Percentiles rank a stretch among this genome's conserved stretches.
Evolutionary conservation across 2,888 invertebrate species (phyloP).

Genomic region (Agrochola lota): DNA sequence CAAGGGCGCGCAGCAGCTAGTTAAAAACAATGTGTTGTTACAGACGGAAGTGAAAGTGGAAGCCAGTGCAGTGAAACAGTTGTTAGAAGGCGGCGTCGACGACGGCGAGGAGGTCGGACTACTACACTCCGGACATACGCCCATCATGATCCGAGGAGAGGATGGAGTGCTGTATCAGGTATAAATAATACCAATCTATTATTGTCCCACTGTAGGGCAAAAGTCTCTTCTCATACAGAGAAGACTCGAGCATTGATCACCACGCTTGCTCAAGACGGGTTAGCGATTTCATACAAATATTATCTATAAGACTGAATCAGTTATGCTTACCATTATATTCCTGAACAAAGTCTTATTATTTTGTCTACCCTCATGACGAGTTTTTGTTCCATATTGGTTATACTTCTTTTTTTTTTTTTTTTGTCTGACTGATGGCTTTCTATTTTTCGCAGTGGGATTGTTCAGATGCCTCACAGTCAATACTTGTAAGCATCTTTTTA

Average conservation of each 20-base stretch:
- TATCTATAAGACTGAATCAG: not conserved
- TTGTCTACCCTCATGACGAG: not conserved
- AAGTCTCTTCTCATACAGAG: not conserved
- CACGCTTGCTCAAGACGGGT: not conserved
- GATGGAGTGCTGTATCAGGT: conserved; percentile 95
- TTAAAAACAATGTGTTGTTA: not conserved
- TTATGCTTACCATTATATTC: not conserved
- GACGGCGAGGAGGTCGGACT: conserved; percentile 84
- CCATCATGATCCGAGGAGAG: conserved; percentile 95
- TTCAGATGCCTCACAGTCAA: not conserved
- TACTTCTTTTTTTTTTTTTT: no score
- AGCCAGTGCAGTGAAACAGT: conserved; percentile 91
- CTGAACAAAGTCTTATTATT: not conserved
- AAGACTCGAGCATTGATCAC: not conserved
- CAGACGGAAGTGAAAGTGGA: conserved; percentile 88
- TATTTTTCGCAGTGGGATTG: not conserved
- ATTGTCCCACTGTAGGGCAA: not conserved
- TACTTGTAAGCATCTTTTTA: not conserved
- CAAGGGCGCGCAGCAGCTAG: no score
- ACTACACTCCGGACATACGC: conserved; percentile 88
- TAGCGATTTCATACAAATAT: not conserved
- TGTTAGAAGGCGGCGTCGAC: conserved; percentile 85
- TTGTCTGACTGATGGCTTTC: not conserved
- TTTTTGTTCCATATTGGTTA: not conserved
- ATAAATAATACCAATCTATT: not conserved